Percentiles rank a stretch among this genome's conserved stretches.
phyloP scores from a whole-genome alignment of 2,888 invertebrate species.

The Drosophila anomalata region DNA sequence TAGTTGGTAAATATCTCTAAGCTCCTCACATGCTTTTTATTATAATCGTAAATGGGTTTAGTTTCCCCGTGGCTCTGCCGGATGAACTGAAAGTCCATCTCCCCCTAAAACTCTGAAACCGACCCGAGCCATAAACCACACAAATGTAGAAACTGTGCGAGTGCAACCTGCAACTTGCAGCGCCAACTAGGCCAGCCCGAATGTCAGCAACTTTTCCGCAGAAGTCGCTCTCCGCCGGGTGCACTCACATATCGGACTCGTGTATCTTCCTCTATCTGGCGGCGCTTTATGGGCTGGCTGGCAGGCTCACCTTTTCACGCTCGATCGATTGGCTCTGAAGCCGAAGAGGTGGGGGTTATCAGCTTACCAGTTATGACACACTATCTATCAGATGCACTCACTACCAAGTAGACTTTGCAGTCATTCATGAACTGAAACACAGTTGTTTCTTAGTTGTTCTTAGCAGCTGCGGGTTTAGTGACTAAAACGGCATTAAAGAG shows the following conservation, averaged over 20 bases:
- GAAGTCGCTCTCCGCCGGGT: conserved; percentile 34
- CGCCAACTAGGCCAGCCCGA: conserved; percentile 60
- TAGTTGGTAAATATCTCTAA: conserved; percentile 32
- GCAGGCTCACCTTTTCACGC: conserved; percentile 70
- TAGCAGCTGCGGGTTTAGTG: conserved; percentile 53
- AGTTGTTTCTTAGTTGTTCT: conserved; percentile 1
- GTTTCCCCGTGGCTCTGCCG: neutral
- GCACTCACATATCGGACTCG: conserved; percentile 12
- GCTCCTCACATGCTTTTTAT: neutral
- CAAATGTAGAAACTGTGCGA: conserved; percentile 42
- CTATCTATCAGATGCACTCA: no score
- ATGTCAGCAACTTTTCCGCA: conserved; percentile 73
- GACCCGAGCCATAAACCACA: conserved; percentile 32
- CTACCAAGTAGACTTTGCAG: no score
- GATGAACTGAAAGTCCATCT: conserved; percentile 7
- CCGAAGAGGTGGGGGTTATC: neutral
- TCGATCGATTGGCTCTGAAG: conserved; percentile 54
- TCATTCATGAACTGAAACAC: neutral
- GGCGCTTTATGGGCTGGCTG: conserved; percentile 73
- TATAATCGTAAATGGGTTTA: conserved; percentile 52
- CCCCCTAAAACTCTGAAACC: conserved; percentile 5
- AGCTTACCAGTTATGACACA: no score
- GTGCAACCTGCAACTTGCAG: conserved; percentile 45
- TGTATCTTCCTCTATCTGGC: neutral
- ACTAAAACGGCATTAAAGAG: conserved; percentile 63